phyloP scores from a whole-genome alignment of 2,113 vertebrate species.

The Apteryx owenii region DNA sequence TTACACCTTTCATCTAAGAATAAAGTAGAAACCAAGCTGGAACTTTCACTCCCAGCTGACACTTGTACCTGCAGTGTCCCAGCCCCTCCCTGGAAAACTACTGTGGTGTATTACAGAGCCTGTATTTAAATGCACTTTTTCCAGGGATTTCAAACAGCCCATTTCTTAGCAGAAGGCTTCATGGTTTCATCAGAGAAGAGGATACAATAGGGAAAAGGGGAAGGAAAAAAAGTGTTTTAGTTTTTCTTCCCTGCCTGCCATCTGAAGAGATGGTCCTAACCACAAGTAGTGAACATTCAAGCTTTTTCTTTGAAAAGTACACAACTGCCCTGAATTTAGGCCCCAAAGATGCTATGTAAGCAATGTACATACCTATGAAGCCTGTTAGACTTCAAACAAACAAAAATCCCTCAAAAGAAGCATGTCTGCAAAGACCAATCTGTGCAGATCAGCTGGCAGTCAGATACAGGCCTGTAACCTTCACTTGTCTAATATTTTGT shows the following conservation, averaged over 20 bases:
- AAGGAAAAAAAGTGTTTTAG: not conserved
- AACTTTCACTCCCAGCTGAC: not conserved
- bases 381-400: accelerated
- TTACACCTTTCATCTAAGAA: not conserved
- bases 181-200: not conserved
- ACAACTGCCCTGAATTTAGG: not conserved
- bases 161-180: not conserved
- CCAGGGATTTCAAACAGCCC: not conserved
- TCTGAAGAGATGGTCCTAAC: not conserved
- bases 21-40: not conserved
- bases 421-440: not conserved
- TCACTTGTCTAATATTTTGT: accelerated
- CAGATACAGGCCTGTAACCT: no score
- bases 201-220: not conserved
- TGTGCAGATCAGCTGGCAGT: accelerated
- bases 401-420: not conserved
- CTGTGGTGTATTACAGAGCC: not conserved
- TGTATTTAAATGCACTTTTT: not conserved
- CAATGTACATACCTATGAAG: accelerated
- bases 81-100: not conserved
- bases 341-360: accelerated
- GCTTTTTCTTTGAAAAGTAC: not conserved
- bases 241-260: not conserved
- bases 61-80: not conserved
- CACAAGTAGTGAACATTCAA: not conserved